Evolutionary conservation across 1,140 invertebrate species (phyloP).

Genomic region (Papilio polyxenes): DNA sequence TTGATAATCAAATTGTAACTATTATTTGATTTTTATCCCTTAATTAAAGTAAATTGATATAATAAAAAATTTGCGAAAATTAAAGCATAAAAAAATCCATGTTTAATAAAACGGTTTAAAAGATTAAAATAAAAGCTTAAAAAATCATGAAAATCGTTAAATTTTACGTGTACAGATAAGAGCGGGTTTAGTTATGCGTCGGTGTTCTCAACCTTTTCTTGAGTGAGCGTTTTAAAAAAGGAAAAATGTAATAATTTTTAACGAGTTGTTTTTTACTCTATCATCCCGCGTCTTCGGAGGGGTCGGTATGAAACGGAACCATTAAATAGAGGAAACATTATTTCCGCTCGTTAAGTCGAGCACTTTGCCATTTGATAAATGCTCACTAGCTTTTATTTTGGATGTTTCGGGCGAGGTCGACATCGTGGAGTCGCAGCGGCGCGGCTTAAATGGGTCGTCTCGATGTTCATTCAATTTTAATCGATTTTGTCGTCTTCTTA

Average conservation of each 20-base stretch:
- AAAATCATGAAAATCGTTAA: conserved; percentile 35
- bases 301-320: conserved; percentile 53
- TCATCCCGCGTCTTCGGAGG: conserved; percentile 46
- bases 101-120: conserved; percentile 8
- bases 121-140: not conserved
- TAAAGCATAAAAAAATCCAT: not conserved
- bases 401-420: conserved; percentile 16
- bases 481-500: not conserved
- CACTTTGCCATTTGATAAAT: conserved; percentile 70
- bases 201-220: conserved; percentile 41
- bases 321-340: conserved; percentile 73
- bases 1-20: no score
- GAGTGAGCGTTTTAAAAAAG: conserved; percentile 42
- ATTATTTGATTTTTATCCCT: not conserved
- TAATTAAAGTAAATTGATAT: not conserved
- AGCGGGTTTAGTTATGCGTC: not conserved
- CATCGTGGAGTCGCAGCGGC: not conserved
- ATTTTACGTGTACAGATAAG: conserved; percentile 18
- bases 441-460: conserved; percentile 18
- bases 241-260: conserved; percentile 56
- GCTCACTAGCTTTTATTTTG: conserved; percentile 56
- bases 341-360: conserved; percentile 73
- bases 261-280: conserved; percentile 54
- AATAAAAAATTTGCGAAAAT: not conserved
- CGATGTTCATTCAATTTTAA: not conserved